Evolutionary conservation across 2,797 vertebrate species (phyloP), one percentile per base, ranked within the genome.

Genomic region (Miichthys miiuy): DNA sequence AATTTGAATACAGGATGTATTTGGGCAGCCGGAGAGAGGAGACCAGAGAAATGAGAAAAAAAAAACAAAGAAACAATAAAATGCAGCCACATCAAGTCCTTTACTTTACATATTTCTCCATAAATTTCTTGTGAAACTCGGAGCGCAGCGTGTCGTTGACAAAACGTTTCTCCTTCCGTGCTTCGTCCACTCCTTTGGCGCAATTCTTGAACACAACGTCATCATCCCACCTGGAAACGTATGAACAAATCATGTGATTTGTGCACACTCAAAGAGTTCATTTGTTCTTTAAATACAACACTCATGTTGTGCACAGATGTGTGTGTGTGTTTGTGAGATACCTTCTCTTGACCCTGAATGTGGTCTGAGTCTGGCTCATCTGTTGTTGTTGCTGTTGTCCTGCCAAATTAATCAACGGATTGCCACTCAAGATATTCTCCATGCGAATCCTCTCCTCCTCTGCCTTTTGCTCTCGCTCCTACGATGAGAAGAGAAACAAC

Each of bases 41-140:
- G 42, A 82, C 16, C 25, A 82, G 62, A 75, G 4, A 56, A 56
- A 81, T 42, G 1, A 47, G 21, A 71, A 50, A 60, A 67, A 68
- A 47, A n/a, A 30, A 14, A 23, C 63, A 27, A 51, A 57, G 46
- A n/a, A 56, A 55, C 4, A 52, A 23, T 13, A 61, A 66, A 76
- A 80, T 21, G 1, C 38, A 69, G 20, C 82, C 13, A 75, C 18
- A 50, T 0, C 0, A 51, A 74, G 60, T 88, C 61, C 20, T 78
- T 93, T 97, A 99, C 87, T 99, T 99, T 79, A 99, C 99, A 48
- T 99, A 99, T 92, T 99, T 99, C 88, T 99, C 98, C 98, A 99
- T 99, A 89, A 99, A 99, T 82, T 99, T 99, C 82, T 99, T 99
- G 95, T 99, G 98, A 90, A 99, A 99, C 90, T 99, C 98, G 2